Evolutionary conservation across 2,888 invertebrate species (phyloP), one percentile per base, ranked within the genome.

Genomic region (Eupithecia pulchellata): DNA sequence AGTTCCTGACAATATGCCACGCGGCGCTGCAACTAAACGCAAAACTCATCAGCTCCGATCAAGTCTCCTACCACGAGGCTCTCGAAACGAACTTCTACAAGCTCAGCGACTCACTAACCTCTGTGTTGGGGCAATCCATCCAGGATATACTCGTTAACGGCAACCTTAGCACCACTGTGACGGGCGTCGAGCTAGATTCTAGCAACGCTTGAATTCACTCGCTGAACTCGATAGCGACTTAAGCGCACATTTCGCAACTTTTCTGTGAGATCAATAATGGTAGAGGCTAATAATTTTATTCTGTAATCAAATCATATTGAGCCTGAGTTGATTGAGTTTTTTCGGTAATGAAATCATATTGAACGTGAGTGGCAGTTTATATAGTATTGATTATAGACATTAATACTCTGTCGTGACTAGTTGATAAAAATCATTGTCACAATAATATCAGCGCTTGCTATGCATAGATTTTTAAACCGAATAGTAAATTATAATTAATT

Each of bases 51-150:
- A 96, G 96, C 74, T 95, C 96, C 4, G 99, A 99, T 89, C 99
- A 99, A 89, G 96, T 96, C 65, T 97, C 98, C 79, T 99, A 99
- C 87, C 99, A 99, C 84, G 97, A 97, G 85, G 97, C 97, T 8
- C 91, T 99, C 42, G 96, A 97, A 79, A 95, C 96, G 58, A 98
- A 98, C 90, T 98, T 97, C 91, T 96, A 97, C 84, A 98, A 98
- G 82, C 94, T 99, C 66, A 97, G 98, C 81, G 95, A 96, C 69
- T 97, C 97, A 14, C 93, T 98, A 39, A 96, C 97, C 60, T 95
- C 95, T 42, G 91, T 98, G 76, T 95, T 98, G 74, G 97, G 97
- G 0, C 97, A 97, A 84, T 95, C 97, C 0, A 91, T 97, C 63
- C 95, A 95, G 42, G 92, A 93, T 64, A 93, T 93, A 67, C 90